Percentiles rank a stretch among this genome's conserved stretches.
These are phyloP conservation scores for Ptyas mucosa DNA, from an alignment of 2,113 vertebrate species.

Conservation along the genomic window DNA sequence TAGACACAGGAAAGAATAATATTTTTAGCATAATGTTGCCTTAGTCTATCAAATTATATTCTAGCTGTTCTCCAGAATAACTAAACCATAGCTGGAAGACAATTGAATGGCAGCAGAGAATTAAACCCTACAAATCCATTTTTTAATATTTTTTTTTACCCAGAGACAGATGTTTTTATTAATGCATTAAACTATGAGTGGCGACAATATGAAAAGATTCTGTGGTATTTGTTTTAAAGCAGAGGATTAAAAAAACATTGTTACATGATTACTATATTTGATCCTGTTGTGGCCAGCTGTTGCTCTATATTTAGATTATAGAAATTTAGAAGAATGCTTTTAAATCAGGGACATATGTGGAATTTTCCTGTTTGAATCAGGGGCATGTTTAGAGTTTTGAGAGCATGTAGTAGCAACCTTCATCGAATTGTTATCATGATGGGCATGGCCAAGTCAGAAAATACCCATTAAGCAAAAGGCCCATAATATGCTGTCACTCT, in stretches of 20 bases:
- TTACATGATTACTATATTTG: background rate
- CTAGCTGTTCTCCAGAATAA: background rate
- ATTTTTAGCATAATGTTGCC: background rate
- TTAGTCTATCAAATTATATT: background rate
- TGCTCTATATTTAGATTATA: background rate
- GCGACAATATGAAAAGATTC: conserved; percentile 5
- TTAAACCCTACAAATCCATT: background rate
- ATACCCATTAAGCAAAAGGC: background rate
- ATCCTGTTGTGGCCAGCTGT: background rate
- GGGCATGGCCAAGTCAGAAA: background rate
- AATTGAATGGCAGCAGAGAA: background rate
- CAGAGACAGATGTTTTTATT: conserved; percentile 10
- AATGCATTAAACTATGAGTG: background rate
- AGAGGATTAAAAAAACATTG: background rate
- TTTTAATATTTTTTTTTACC: background rate
- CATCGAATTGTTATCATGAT: background rate
- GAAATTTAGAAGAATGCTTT: background rate
- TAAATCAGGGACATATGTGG: background rate
- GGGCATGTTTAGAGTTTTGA: background rate
- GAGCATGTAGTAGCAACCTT: background rate
- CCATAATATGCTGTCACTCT: background rate
- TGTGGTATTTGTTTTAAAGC: background rate
- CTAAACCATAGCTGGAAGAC: background rate
- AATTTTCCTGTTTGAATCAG: background rate
- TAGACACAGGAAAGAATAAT: background rate